Evolutionary conservation across 2,797 vertebrate genomes (phyloP).

Genomic region (Cynodonichthys magdalenae): DNA sequence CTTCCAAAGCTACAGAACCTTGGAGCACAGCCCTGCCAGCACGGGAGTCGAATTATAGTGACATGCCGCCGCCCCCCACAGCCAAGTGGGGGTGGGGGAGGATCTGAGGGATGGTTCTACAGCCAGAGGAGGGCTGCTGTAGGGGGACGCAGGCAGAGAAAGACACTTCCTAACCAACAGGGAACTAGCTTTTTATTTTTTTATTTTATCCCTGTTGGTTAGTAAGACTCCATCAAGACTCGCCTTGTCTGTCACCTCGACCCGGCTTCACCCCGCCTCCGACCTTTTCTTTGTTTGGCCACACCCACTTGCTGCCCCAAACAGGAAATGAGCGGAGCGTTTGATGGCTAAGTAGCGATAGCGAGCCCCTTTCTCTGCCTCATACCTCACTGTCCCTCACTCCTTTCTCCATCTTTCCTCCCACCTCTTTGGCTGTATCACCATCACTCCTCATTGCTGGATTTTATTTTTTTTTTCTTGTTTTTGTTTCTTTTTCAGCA

Average conservation of each 20-base stretch:
- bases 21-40: constrained; percentile 74
- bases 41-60: constrained; percentile 53
- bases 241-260: constrained; percentile 43
- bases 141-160: constrained; percentile 51
- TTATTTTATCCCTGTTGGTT: constrained; percentile 34
- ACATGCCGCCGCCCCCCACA: constrained; percentile 40
- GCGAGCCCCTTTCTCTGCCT: constrained; percentile 60
- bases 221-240: constrained; percentile 48
- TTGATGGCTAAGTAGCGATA: constrained; percentile 65
- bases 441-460: constrained; percentile 43
- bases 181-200: constrained; percentile 35
- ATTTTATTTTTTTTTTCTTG: constrained; percentile 60
- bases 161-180: constrained; percentile 56
- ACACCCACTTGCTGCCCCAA: constrained; percentile 52
- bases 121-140: constrained; percentile 44
- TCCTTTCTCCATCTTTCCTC: constrained; percentile 66
- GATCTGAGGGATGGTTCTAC: constrained; percentile 66
- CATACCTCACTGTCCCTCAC: constrained; percentile 71
- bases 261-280: constrained; percentile 47
- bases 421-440: constrained; percentile 52
- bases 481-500: constrained; percentile 56
- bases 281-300: constrained; percentile 52
- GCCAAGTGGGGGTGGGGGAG: constrained; percentile 52
- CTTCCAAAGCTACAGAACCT: constrained; percentile 73
- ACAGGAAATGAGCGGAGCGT: constrained; percentile 62